Evolutionary conservation across 2,797 vertebrate species (phyloP), one percentile per base, ranked within the genome.

Genomic region (Salarias fasciatus): DNA sequence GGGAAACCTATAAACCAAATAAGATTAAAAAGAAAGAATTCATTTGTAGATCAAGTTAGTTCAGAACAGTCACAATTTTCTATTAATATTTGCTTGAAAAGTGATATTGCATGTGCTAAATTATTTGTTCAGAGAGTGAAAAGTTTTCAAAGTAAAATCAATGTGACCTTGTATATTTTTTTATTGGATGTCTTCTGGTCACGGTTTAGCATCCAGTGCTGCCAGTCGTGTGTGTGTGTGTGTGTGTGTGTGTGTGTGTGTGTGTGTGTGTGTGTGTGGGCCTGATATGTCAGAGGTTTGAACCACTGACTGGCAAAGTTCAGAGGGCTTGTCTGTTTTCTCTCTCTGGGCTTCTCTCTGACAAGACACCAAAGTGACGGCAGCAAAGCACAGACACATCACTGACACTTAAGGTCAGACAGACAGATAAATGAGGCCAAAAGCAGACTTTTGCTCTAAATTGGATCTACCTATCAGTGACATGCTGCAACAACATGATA

Each of bases 271-370:
- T 60, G 41, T 63, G 72, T 47, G 10, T 63, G 60, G 6, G 33
- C 33, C 33, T 77, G 63, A 83, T 80, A 72, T 85, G 91, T 90
- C 86, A 89, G 68, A 18, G 62, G 74, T 84, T 79, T 84, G 75
- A 88, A 85, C 80, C 86, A 86, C 77, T 70, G 78, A 82, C 84
- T 52, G 83, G 83, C 80, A 48, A 80, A 84, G 91, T 93, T 92
- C 92, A 92, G 88, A 91, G 91, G 89, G 84, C 88, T 82, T 88
- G 91, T 92, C 90, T 84, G 57, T 57, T 59, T 80, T 78, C 77
- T 83, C 89, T 90, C 84, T 77, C 73, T 55, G 77, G 83, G 74
- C 55, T 81, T 77, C 64, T 59, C 54, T 69, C 68, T 86, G 81
- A 85, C 82, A 80, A 63, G 86, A 82, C 83, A 75, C 78, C 54